Conservation (phyloP, 2,797 vertebrate species). For the Micromesistius poutassou region DNA sequence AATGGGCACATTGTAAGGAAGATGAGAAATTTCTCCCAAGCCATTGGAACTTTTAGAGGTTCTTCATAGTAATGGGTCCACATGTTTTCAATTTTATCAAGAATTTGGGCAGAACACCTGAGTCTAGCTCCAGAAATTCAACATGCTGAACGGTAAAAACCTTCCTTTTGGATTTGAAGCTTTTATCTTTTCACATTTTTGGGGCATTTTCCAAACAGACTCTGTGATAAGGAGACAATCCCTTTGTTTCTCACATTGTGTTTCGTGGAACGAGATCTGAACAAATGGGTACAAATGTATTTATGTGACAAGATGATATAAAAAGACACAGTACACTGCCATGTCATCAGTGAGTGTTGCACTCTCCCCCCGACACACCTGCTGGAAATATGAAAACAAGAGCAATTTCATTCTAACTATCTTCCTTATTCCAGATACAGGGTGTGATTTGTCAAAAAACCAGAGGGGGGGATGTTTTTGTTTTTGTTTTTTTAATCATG, state of each 20-base stretch:
- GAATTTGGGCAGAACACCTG: background rate
- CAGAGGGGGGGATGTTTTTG: no score
- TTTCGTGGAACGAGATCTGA: background rate
- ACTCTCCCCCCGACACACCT: background rate
- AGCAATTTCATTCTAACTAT: background rate
- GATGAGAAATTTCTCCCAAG: constrained; percentile 14
- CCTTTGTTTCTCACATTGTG: background rate
- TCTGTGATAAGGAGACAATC: background rate
- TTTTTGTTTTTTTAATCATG: no score
- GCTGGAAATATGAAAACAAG: background rate
- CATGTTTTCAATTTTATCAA: background rate
- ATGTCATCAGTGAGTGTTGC: no score
- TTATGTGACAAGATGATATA: background rate
- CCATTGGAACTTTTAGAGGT: constrained; percentile 21
- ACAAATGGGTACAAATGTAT: background rate
- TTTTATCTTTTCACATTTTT: background rate
- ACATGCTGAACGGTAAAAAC: background rate
- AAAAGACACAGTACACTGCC: background rate
- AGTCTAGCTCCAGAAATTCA: background rate
- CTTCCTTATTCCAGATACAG: background rate
- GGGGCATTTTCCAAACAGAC: background rate
- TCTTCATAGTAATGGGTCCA: background rate
- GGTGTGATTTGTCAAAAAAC: no score
- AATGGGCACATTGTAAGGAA: constrained; percentile 9
- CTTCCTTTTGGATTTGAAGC: background rate